Base-by-base conservation (phyloP, 92 coral and sea anemone genomes). In the Isaurus tuberculatus region DNA sequence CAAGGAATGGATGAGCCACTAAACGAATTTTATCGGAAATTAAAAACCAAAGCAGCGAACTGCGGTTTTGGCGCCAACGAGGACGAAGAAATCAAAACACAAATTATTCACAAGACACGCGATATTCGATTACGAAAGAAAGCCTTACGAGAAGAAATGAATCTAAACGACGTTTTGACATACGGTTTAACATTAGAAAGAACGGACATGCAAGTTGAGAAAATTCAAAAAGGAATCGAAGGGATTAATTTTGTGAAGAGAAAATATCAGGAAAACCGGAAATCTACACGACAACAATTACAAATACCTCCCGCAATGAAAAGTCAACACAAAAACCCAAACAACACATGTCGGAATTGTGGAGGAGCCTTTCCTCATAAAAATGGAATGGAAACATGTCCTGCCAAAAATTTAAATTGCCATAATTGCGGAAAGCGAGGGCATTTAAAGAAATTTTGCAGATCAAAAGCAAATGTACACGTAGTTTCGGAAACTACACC, bases 11-110 rank as follows among this genome's bases (percentile, higher is more conserved):
- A 51, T 20, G 67, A 42, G 32, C 22, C 33, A 29, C 19, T 79
- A 20, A 16, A 57, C 26, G n/a, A 79, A n/a, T 55, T 48, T 70
- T 75, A 83, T 49, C 79, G n/a, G 10, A 28, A 82, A 6, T 70
- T 87, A 31, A 87, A 74, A 51, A 48, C 58, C 22, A 87, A 87
- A 66, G 83, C 87, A 43, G 46, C 32, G 32, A 22, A 22, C 66
- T 60, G 66, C 30, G 29, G 30, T 20, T 60, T 60, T n/a, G 57
- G 57, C 20, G 27, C 27, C 20, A 60, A 75, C 60, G 78, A 72
- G 37, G 87, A 82, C 49, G 67, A 29, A 25, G 87, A 87, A 73
- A 87, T 81, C 72, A 79, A 80, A 67, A 86, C 86, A 28, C 85
- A 68, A 33, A 87, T 81, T 51, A 87, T 87, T 67, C 90, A 88